A percentile compares a stretch with the other conserved stretches of the same genome.
Evolutionary conservation across 2,888 invertebrate species (phyloP).

Genomic region (Hartigia nigra): DNA sequence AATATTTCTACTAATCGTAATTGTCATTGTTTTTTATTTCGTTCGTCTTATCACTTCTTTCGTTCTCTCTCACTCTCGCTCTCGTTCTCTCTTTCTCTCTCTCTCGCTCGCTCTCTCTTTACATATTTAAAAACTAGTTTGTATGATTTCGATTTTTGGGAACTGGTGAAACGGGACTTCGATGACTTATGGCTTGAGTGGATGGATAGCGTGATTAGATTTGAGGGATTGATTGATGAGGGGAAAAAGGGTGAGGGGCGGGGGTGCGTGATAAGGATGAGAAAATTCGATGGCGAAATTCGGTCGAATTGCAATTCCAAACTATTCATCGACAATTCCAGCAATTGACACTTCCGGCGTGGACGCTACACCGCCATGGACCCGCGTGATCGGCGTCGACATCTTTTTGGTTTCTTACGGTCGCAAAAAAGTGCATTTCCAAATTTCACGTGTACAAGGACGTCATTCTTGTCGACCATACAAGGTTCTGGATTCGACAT

Average conservation of each 20-base stretch:
- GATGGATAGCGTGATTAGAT: background rate
- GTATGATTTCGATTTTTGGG: constrained; percentile 25
- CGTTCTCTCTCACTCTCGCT: no score
- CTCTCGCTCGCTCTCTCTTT: background rate
- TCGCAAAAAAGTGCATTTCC: background rate
- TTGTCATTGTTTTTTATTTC: constrained; percentile 18
- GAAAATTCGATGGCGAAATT: background rate
- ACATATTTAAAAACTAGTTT: constrained; percentile 30
- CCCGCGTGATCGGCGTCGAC: background rate
- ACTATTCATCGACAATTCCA: background rate
- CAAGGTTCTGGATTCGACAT: background rate
- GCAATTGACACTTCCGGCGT: background rate
- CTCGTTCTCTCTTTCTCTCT: background rate
- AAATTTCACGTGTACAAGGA: background rate
- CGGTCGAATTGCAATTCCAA: background rate
- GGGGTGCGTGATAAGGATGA: background rate
- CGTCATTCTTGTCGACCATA: background rate
- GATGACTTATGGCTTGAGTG: background rate
- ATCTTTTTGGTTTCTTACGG: background rate
- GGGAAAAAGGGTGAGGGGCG: background rate
- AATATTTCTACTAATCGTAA: constrained; percentile 28
- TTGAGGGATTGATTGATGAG: background rate
- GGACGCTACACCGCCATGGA: background rate
- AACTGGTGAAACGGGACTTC: background rate
- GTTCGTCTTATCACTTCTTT: background rate